A percentile compares a stretch with the other conserved stretches of the same genome.
These are phyloP conservation scores for Sitta europaea DNA, from an alignment of 2,113 vertebrate genomes.

Conservation along the genomic window DNA sequence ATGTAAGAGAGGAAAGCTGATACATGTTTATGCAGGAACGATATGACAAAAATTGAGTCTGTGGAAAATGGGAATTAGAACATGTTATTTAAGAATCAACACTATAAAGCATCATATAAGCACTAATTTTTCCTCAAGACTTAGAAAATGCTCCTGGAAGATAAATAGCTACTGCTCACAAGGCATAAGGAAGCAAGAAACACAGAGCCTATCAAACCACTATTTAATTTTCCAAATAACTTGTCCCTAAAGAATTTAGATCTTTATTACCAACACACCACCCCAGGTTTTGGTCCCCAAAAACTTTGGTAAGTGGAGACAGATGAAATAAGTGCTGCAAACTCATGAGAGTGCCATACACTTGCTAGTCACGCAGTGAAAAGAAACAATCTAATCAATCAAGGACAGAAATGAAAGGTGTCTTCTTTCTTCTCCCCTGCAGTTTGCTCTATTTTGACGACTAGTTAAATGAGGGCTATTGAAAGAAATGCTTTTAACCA, in stretches of 20 bases:
- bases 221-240: neutral
- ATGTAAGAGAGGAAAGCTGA: neutral
- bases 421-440: neutral
- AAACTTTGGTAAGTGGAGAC: neutral
- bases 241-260: neutral
- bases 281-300: fast-evolving
- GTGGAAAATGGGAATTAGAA: neutral
- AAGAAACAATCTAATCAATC: neutral
- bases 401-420: neutral
- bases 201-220: neutral
- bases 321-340: neutral
- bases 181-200: neutral
- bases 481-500: neutral
- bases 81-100: neutral
- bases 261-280: fast-evolving
- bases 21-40: neutral
- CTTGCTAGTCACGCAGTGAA: neutral
- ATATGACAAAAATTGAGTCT: neutral
- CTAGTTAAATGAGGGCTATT: neutral
- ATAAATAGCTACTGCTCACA: neutral
- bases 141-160: neutral
- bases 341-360: neutral
- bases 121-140: neutral
- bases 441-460: neutral
- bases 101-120: neutral